Conservation (phyloP, 2,888 invertebrate genomes). For the Lasioglossum marginatum region DNA sequence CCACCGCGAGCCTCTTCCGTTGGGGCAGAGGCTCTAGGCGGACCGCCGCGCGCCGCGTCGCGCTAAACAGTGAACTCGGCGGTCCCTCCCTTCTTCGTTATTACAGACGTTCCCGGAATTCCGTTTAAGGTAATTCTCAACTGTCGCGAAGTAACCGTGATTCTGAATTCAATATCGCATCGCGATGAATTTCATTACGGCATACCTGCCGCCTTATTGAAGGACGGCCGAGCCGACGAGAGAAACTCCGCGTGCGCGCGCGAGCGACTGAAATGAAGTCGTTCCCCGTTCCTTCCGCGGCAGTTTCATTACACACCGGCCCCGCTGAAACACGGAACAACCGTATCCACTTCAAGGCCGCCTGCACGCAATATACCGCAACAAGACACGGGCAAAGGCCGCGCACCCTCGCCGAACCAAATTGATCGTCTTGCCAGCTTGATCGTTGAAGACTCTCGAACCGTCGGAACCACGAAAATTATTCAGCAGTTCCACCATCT, state of each 20-base stretch:
- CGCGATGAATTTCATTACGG: slow-evolving; percentile 58
- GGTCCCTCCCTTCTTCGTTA: slow-evolving; percentile 31
- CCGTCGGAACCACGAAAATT: background rate
- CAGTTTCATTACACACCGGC: slow-evolving; percentile 37
- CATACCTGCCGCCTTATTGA: slow-evolving; percentile 40
- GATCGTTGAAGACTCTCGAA: background rate
- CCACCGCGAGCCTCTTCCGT: slow-evolving; percentile 11
- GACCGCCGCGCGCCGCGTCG: background rate
- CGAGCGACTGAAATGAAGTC: slow-evolving; percentile 39
- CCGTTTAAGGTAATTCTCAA: slow-evolving; percentile 48
- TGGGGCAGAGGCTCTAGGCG: slow-evolving; percentile 5
- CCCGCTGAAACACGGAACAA: slow-evolving; percentile 8
- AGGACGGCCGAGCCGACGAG: background rate
- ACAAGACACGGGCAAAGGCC: slow-evolving; percentile 26
- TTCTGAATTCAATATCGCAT: slow-evolving; percentile 56
- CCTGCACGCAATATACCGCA: slow-evolving; percentile 53
- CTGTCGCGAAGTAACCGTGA: slow-evolving; percentile 55
- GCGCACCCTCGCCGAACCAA: slow-evolving; percentile 5
- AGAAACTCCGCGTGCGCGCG: background rate
- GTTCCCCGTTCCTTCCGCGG: background rate
- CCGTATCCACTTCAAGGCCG: slow-evolving; percentile 52
- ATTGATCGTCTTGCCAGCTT: background rate
- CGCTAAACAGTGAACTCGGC: slow-evolving; percentile 19
- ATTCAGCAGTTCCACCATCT: background rate
- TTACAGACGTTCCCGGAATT: slow-evolving; percentile 50